These are phyloP conservation scores for Athalia cordata DNA, from an alignment of 2,888 invertebrate species.

Conservation along the genomic window DNA sequence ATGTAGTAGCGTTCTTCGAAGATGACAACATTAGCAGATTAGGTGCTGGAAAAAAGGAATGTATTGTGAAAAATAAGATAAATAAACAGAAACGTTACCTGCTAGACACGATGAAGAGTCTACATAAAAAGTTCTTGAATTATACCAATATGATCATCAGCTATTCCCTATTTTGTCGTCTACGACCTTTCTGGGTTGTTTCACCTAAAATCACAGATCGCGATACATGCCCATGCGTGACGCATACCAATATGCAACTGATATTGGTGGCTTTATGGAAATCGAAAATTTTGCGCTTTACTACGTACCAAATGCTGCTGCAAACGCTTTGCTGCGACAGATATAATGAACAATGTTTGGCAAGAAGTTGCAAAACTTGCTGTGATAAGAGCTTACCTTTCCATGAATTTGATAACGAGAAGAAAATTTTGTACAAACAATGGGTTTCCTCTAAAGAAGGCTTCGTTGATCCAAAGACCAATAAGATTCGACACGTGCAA, in stretches of 20 bases:
- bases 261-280: constrained; percentile 33
- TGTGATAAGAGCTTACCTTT: neutral
- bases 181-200: constrained; percentile 59
- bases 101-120: constrained; percentile 55
- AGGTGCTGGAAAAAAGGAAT: constrained; percentile 59
- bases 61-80: constrained; percentile 55
- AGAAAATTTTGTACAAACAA: constrained; percentile 1
- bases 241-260: constrained; percentile 46
- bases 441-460: neutral
- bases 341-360: neutral
- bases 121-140: constrained; percentile 57
- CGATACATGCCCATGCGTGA: constrained; percentile 53
- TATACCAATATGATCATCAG: constrained; percentile 40
- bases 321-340: constrained; percentile 31
- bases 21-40: constrained; percentile 58
- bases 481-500: neutral
- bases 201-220: constrained; percentile 55
- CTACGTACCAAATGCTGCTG: no score
- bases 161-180: constrained; percentile 52
- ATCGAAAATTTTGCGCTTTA: constrained; percentile 39
- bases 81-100: constrained; percentile 58
- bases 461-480: neutral
- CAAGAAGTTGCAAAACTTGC: neutral
- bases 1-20: constrained; percentile 52
- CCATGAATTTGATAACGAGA: constrained; percentile 1